Percentiles rank a stretch among this genome's conserved stretches.
These are phyloP conservation scores for Liolophura sinensis DNA, from an alignment of 1,140 invertebrate species.

Conservation along the genomic window DNA sequence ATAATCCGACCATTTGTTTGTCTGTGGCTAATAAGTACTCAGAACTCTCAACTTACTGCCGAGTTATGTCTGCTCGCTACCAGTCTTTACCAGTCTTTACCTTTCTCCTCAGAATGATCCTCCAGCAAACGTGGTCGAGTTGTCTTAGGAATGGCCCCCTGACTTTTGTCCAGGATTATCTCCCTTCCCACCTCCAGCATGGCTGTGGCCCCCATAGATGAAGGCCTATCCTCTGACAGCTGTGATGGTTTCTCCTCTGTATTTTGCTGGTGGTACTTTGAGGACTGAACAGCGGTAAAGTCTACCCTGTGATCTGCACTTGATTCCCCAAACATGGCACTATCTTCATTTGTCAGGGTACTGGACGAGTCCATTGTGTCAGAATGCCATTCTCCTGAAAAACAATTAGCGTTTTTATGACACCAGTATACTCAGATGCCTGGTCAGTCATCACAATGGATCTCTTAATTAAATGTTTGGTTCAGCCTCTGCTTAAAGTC, in stretches of 20 bases:
- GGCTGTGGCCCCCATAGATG: no score
- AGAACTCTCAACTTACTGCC: not conserved
- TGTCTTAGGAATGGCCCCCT: constrained; percentile 4
- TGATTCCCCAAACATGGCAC: constrained; percentile 24
- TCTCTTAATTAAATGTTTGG: no score
- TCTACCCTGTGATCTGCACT: not conserved
- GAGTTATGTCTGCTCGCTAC: not conserved
- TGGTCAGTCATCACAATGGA: no score
- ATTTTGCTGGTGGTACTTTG: not conserved
- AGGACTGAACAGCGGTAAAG: not conserved
- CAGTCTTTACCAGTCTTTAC: not conserved
- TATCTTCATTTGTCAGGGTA: constrained; percentile 39
- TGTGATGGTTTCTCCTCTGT: not conserved
- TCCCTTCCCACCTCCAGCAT: not conserved
- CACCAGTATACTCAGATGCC: no score
- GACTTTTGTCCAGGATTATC: constrained; percentile 1
- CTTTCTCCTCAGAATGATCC: not conserved
- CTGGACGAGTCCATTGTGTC: constrained; percentile 35
- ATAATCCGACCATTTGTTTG: no score
- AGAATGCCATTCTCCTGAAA: constrained; percentile 18
- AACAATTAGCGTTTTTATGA: no score
- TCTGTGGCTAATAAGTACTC: no score
- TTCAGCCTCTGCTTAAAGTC: no score
- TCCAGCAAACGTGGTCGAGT: not conserved
- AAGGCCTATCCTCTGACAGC: no score